Base-by-base conservation (phyloP, 2,797 vertebrate genomes). In the Jordanella pulchra region DNA sequence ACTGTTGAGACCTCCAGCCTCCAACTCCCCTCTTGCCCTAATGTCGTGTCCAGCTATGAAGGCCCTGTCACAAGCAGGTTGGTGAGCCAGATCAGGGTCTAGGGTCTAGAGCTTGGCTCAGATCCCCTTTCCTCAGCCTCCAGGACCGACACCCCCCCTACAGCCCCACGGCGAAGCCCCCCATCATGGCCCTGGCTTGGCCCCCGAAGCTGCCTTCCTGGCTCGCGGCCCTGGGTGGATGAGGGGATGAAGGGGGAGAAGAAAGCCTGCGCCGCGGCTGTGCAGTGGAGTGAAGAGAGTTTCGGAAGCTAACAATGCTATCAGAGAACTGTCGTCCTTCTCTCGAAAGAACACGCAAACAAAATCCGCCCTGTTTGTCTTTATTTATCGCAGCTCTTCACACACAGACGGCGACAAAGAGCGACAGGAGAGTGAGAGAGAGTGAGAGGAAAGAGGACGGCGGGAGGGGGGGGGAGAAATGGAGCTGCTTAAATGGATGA, bases 261-360 rank as follows among this genome's bases (percentile, higher is more conserved):
- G 85, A 84, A 87, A 84, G 85, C 84, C 90, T 87, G 90, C 85
- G 81, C 88, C 90, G 53, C 84, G 88, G 85, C 80, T 91, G 92
- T 93, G 92, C 94, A 94, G 80, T 79, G 92, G 91, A 94, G 92
- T 94, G 93, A 93, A 90, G 87, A 93, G 89, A 91, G 92, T 91
- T 89, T 91, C 88, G 90, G 90, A 90, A 87, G 89, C 90, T 91
- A 93, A 94, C 94, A 95, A 94, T 94, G 89, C 93, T 94, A 95
- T 95, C 93, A 91, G 92, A 91, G 88, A 76, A 89, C 87, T 91
- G 84, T 87, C 90, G 86, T 86, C 80, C 85, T 66, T 79, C 90
- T 87, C 87, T 87, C 76, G 68, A 73, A 84, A 71, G 48, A 81
- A 68, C 78, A 77, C 66, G 71, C 69, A 76, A 73, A 65, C 53